Conservation (phyloP, 2,888 invertebrate species). For the Acanthopleura granulata region DNA sequence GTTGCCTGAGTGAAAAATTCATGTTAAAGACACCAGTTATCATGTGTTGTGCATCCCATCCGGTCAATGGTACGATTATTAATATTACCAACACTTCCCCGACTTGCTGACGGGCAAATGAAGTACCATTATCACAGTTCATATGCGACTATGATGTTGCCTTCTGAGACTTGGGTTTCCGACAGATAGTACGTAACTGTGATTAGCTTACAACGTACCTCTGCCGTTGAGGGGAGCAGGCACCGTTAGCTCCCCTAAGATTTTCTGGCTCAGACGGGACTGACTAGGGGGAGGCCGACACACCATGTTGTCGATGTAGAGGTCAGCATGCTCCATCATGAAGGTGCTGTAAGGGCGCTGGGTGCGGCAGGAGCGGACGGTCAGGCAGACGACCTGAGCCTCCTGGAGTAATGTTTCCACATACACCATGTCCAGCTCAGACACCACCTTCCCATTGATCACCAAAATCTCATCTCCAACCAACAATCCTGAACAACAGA, state of each 20-base stretch:
- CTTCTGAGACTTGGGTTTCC: too few relatives aligned
- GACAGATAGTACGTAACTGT: too few relatives aligned
- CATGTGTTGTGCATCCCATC: too few relatives aligned
- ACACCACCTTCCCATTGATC: conserved; percentile 97
- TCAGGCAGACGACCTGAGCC: conserved; percentile 93
- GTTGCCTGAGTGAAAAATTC: too few relatives aligned
- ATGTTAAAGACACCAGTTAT: too few relatives aligned
- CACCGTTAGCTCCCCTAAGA: conserved; percentile 92
- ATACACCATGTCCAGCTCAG: conserved; percentile 99
- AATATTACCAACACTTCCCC: too few relatives aligned
- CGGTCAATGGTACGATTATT: too few relatives aligned
- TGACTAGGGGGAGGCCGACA: conserved; percentile 93
- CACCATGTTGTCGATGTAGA: conserved; percentile 94
- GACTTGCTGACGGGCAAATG: too few relatives aligned
- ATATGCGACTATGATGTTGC: too few relatives aligned
- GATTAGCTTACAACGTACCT: neutral
- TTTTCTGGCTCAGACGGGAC: conserved; percentile 79
- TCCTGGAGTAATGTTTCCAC: conserved; percentile 96
- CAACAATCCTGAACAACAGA: conserved; percentile 82
- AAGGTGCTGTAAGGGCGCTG: conserved; percentile 72
- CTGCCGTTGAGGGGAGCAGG: conserved; percentile 79
- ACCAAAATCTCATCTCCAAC: conserved; percentile 99
- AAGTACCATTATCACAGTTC: too few relatives aligned
- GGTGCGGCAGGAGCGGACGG: conserved; percentile 91
- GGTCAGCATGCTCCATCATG: conserved; percentile 85